Conservation (phyloP, 1,140 invertebrate genomes). For the Drosophila kanapiae region DNA sequence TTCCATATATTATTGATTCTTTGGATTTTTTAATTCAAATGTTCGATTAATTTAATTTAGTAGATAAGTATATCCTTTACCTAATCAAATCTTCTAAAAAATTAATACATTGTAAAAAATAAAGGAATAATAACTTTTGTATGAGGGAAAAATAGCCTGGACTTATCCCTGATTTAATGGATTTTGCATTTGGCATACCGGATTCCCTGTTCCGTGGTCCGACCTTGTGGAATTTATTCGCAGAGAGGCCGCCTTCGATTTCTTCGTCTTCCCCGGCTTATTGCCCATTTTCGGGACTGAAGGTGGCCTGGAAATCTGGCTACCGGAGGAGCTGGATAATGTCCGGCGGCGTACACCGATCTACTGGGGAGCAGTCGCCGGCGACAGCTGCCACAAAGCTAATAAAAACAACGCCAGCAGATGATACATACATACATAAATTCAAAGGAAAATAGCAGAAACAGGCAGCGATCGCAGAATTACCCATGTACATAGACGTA, state of each 20-base stretch:
- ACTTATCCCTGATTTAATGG: background rate
- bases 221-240: background rate
- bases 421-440: slow-evolving; percentile 5
- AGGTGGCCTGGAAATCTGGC: background rate
- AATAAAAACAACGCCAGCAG: slow-evolving; percentile 15
- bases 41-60: too few relatives aligned
- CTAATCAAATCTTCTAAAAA: too few relatives aligned
- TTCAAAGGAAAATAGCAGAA: slow-evolving; percentile 22
- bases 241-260: slow-evolving; percentile 7
- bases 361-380: slow-evolving; percentile 6
- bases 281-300: slow-evolving; percentile 56
- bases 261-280: slow-evolving; percentile 50
- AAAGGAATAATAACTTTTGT: too few relatives aligned
- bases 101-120: too few relatives aligned
- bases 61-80: too few relatives aligned
- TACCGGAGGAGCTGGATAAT: slow-evolving; percentile 28
- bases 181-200: slow-evolving; percentile 50
- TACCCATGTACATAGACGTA: background rate
- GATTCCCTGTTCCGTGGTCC: slow-evolving; percentile 9
- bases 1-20: too few relatives aligned
- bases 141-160: background rate
- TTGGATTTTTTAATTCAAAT: too few relatives aligned
- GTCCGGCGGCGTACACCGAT: slow-evolving; percentile 32
- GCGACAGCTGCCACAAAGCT: slow-evolving; percentile 36
- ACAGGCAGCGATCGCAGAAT: slow-evolving; percentile 27